phyloP scores from a whole-genome alignment of 2,888 invertebrate species.

The Andricus curvator region DNA sequence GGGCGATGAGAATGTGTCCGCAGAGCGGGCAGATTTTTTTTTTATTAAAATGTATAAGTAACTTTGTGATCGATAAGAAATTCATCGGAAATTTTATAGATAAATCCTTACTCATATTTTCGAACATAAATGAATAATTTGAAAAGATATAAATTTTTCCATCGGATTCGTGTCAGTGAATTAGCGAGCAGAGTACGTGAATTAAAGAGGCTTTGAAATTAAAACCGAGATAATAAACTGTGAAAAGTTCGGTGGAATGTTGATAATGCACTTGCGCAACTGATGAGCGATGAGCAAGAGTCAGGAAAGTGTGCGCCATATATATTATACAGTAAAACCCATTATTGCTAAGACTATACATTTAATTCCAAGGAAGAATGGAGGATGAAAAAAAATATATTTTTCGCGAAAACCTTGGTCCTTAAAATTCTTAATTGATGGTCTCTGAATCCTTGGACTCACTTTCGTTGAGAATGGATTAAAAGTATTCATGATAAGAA shows the following conservation, averaged over 20 bases:
- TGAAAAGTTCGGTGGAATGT: conserved; percentile 21
- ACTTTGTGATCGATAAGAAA: too few relatives aligned
- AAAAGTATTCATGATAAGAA: not conserved
- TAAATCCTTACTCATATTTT: not conserved
- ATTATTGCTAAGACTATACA: not conserved
- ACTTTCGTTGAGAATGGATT: not conserved
- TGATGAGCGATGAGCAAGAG: conserved; percentile 23
- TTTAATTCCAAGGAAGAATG: conserved; percentile 4
- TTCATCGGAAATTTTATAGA: not conserved
- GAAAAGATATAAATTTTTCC: not conserved
- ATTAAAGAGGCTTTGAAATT: conserved; percentile 21
- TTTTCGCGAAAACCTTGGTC: conserved; percentile 7
- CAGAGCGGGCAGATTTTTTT: too few relatives aligned
- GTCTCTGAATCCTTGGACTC: conserved; percentile 4
- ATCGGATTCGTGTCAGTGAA: conserved; percentile 1
- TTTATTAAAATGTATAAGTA: too few relatives aligned
- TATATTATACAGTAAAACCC: not conserved
- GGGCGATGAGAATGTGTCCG: too few relatives aligned
- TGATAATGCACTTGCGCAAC: conserved; percentile 31
- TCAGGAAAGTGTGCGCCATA: conserved; percentile 11
- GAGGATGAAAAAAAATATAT: not conserved
- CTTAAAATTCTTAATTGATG: conserved; percentile 22
- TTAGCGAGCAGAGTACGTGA: conserved; percentile 16
- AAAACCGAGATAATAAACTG: conserved; percentile 32
- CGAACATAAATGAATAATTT: not conserved